Conservation (phyloP, 2,797 vertebrate genomes). For the Eulemur albifrons region DNA sequence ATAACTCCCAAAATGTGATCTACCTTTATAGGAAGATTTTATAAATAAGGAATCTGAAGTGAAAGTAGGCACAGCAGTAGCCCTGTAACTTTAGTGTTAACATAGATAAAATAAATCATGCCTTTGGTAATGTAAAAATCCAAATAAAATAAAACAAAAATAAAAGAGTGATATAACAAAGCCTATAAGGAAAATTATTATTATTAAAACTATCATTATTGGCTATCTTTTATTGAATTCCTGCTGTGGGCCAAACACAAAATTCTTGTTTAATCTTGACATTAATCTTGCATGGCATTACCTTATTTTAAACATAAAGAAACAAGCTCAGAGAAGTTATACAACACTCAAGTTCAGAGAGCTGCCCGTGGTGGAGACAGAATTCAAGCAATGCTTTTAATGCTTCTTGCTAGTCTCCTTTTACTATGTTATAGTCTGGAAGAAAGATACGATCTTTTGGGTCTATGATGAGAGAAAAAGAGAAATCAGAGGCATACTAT, state of each 20-base stretch:
- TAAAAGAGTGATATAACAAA: not conserved
- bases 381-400: not conserved
- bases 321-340: not conserved
- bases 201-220: not conserved
- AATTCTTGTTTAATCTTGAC: not conserved
- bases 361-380: not conserved
- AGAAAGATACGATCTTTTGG: not conserved
- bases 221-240: not conserved
- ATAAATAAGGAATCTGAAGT: not conserved
- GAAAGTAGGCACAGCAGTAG: not conserved
- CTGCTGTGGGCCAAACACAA: not conserved
- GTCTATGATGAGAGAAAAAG: not conserved
- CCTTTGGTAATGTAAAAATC: not conserved
- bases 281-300: not conserved
- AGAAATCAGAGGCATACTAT: not conserved
- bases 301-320: not conserved
- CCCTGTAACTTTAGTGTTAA: not conserved
- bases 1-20: not conserved
- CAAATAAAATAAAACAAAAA: not conserved
- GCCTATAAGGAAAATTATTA: not conserved
- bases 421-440: not conserved
- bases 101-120: not conserved
- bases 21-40: not conserved
- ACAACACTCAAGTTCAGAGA: not conserved
- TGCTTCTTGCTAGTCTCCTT: not conserved